These are phyloP conservation scores for Cloeon dipterum DNA, from an alignment of 2,888 invertebrate species.

Conservation along the genomic window DNA sequence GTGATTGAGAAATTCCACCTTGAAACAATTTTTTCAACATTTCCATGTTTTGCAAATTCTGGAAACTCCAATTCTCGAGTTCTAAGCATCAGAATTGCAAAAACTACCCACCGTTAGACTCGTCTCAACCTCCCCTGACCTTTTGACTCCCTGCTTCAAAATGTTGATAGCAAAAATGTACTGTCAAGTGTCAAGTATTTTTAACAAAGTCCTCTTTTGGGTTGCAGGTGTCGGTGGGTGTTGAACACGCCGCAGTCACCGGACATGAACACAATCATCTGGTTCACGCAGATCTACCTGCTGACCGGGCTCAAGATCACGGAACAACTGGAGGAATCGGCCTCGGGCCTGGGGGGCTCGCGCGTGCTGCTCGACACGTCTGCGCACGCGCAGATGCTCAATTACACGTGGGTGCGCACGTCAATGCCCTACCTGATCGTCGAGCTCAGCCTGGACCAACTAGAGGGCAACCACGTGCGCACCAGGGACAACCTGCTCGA, in stretches of 20 bases:
- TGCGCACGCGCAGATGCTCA: not conserved
- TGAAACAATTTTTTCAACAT: too few relatives aligned
- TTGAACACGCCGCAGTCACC: slow-evolving; percentile 1
- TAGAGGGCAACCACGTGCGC: slow-evolving; percentile 62
- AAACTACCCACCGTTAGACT: too few relatives aligned
- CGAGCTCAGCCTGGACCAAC: slow-evolving; percentile 42
- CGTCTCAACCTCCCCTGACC: too few relatives aligned
- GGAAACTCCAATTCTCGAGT: too few relatives aligned
- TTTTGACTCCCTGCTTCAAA: too few relatives aligned
- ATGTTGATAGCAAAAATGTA: too few relatives aligned
- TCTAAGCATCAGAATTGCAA: too few relatives aligned
- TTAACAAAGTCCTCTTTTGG: too few relatives aligned
- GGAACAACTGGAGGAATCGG: not conserved
- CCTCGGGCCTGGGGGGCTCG: not conserved
- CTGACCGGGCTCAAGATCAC: not conserved
- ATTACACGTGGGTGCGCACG: slow-evolving; percentile 22
- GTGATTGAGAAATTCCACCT: too few relatives aligned
- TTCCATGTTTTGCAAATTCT: too few relatives aligned
- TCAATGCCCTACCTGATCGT: slow-evolving; percentile 54
- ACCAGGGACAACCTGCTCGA: slow-evolving; percentile 58
- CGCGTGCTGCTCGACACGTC: not conserved
- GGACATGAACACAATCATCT: not conserved
- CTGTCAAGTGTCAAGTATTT: too few relatives aligned
- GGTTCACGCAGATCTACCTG: not conserved
- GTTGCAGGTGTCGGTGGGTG: not conserved